These are phyloP conservation scores for Saccopteryx leptura DNA, from an alignment of 2,113 vertebrate genomes.

Conservation along the genomic window DNA sequence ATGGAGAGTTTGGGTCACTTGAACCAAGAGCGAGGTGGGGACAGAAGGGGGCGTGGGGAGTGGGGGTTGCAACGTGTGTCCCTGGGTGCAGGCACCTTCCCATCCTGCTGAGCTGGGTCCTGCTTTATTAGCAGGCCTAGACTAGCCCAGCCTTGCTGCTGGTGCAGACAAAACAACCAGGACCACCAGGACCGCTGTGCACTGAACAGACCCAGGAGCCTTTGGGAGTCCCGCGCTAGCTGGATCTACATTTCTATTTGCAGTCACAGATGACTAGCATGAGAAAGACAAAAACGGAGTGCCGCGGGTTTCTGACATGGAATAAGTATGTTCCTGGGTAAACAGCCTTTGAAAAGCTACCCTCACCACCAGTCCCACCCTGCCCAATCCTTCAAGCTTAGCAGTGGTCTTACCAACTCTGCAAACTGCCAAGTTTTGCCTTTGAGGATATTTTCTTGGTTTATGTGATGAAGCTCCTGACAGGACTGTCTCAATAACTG, in stretches of 20 bases:
- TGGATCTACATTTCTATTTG: not conserved
- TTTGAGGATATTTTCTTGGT: not conserved
- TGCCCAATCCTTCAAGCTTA: not conserved
- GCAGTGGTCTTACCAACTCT: not conserved
- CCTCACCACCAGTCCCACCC: not conserved
- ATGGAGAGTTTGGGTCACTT: not conserved
- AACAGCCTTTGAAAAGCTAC: not conserved
- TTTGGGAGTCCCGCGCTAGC: not conserved
- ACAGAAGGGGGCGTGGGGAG: not conserved
- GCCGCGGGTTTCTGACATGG: not conserved
- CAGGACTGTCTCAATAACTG: not conserved
- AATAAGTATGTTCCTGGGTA: not conserved
- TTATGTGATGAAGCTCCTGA: not conserved
- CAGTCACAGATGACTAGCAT: not conserved
- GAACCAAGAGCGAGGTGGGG: not conserved
- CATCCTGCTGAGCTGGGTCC: not conserved
- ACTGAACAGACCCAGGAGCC: not conserved
- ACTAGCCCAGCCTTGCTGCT: not conserved
- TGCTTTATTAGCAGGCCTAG: not conserved
- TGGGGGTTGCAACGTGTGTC: not conserved
- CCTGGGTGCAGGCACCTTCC: not conserved
- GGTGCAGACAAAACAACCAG: not conserved
- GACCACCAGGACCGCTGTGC: not conserved
- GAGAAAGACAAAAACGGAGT: not conserved
- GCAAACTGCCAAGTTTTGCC: not conserved